Conservation (phyloP, 2,888 invertebrate species). For the Nymphalis urticae region DNA sequence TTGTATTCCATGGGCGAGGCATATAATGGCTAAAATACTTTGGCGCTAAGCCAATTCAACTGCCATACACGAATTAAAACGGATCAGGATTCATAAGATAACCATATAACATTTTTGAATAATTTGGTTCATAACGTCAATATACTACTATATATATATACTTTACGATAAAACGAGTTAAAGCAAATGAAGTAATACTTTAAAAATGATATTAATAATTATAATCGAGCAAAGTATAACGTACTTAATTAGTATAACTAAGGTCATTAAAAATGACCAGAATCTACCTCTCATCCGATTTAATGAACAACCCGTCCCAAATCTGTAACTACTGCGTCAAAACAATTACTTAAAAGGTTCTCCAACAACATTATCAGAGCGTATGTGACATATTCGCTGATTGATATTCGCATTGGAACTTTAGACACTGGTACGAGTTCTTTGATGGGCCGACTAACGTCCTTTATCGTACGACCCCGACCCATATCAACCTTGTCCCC, state of each 20-base stretch:
- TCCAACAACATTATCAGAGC: conserved; percentile 29
- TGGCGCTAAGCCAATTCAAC: conserved; percentile 65
- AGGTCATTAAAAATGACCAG: conserved; percentile 9
- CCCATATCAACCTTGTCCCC: conserved; percentile 75
- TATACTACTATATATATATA: no score
- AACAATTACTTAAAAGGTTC: conserved; percentile 21
- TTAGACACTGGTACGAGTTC: conserved; percentile 56
- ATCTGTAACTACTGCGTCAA: conserved; percentile 20
- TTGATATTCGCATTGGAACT: conserved; percentile 52
- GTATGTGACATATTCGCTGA: conserved; percentile 41
- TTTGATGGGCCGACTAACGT: conserved; percentile 64
- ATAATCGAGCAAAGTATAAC: no score
- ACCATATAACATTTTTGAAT: conserved; percentile 16
- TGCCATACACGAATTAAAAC: conserved; percentile 50
- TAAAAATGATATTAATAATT: no score
- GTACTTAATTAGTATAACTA: not conserved
- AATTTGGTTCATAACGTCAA: not conserved
- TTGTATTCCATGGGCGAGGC: conserved; percentile 56
- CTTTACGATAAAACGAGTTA: no score
- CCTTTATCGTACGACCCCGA: conserved; percentile 75
- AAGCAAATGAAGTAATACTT: no score
- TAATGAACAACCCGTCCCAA: conserved; percentile 3
- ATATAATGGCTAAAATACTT: conserved; percentile 65
- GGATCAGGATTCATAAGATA: conserved; percentile 24
- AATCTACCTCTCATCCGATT: not conserved